Evolutionary conservation across 2,797 vertebrate species (phyloP), one percentile per base, ranked within the genome.

Genomic region (Sciurus carolinensis): DNA sequence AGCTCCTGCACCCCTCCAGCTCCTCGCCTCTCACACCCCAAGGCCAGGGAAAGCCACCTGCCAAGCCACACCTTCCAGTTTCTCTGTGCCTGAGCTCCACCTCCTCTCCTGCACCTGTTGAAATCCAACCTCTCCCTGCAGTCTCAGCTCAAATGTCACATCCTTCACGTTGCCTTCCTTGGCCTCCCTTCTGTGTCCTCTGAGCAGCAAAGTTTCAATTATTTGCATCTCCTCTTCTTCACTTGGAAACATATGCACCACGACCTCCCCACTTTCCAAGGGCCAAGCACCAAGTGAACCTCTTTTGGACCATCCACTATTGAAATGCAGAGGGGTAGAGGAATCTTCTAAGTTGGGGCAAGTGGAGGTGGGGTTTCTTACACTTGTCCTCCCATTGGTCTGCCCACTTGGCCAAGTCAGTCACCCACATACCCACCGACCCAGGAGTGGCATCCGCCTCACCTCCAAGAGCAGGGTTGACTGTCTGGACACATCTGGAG

Each of bases 51-150:
- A 94, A 97, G 88, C 42, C 69, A 81, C 73, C 44, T 52, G 36
- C 66, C 22, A 39, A 52, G 67, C 33, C 81, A 73, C 47, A 64
- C 92, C 80, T 91, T 83, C 24, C 0, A 6, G 85, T 67, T 92
- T 96, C 92, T 91, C 73, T 66, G 44, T 3, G 39, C 75, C 57
- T 7, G 1, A 66, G 71, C 87, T 54, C 87, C 69, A 11, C 84
- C 79, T 72, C 42, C 30, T 87, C 67, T n/a, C 30, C 72, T 4
- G 11, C 66, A 44, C 69, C 64, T 96, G 92, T 59, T 97, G 96
- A 95, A 98, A 98, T 91, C 87, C 90, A 96, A 97, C 88, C 97
- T 88, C 69, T 87, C 85, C 85, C 81, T 69, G 54, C 66, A 67
- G 94, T 44, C 71, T 17, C 5, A 15, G 94, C 94, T 98, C 96